These are phyloP conservation scores for Periophthalmus modestus DNA, from an alignment of 2,113 vertebrate species.

Conservation along the genomic window DNA sequence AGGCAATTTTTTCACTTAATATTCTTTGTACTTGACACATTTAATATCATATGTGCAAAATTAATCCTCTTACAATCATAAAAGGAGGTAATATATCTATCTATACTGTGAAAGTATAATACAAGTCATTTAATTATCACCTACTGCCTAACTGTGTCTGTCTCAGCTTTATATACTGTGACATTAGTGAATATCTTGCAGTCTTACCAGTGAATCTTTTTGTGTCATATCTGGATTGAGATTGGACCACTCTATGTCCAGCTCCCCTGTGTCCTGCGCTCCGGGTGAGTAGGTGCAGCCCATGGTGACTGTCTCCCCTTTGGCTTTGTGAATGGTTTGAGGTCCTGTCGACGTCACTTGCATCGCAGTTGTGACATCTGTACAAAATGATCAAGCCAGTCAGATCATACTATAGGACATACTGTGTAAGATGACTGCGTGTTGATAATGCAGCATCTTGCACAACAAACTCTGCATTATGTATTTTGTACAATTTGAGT, in stretches of 20 bases:
- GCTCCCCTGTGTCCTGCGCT: constrained; percentile 78
- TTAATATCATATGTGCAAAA: neutral
- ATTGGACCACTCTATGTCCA: constrained; percentile 87
- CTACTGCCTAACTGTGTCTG: too few relatives aligned
- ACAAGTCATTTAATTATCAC: neutral
- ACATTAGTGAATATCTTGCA: neutral
- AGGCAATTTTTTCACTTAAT: neutral
- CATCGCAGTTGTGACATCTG: constrained; percentile 59
- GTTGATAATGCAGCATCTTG: neutral
- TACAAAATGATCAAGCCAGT: constrained; percentile 4
- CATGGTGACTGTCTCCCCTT: constrained; percentile 77
- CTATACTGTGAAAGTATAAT: too few relatives aligned
- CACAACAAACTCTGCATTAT: neutral
- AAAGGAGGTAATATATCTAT: too few relatives aligned
- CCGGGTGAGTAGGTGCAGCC: constrained; percentile 82
- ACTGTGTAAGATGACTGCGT: neutral
- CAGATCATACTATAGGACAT: neutral
- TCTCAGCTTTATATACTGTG: too few relatives aligned
- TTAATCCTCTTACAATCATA: neutral
- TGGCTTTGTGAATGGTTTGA: constrained; percentile 80
- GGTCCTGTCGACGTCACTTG: constrained; percentile 70
- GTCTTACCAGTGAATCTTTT: constrained; percentile 77
- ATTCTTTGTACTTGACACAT: neutral
- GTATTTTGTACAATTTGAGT: neutral
- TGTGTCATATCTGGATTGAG: constrained; percentile 81